phyloP scores from a whole-genome alignment of 2,113 vertebrate genomes.

The Vulpes ferrilata region DNA sequence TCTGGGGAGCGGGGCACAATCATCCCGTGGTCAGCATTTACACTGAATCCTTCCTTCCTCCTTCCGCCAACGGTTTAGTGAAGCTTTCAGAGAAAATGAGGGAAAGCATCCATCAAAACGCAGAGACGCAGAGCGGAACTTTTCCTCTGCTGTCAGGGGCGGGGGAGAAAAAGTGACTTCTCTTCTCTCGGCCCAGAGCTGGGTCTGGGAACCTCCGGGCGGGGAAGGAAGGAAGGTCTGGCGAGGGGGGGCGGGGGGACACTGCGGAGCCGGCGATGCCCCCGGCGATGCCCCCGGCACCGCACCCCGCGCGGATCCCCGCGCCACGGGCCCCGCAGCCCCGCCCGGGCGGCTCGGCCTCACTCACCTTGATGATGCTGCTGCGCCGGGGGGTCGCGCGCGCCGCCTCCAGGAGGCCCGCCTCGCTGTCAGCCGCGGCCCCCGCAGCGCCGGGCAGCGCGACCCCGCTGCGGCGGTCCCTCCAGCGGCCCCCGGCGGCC shows the following conservation, averaged over 20 bases:
- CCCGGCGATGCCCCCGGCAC: neutral
- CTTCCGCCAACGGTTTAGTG: neutral
- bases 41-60: neutral
- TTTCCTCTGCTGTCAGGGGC: slow-evolving; percentile 26
- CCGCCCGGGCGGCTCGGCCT: neutral
- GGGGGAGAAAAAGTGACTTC: slow-evolving; percentile 55
- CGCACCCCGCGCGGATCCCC: neutral
- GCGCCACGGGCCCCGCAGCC: neutral
- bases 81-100: slow-evolving; percentile 41
- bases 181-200: slow-evolving; percentile 41
- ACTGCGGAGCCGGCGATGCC: slow-evolving; percentile 47
- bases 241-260: slow-evolving; percentile 46
- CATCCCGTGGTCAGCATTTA: neutral
- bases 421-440: slow-evolving; percentile 87
- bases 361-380: slow-evolving; percentile 98
- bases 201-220: slow-evolving; percentile 65
- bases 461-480: slow-evolving; percentile 92
- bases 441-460: slow-evolving; percentile 79
- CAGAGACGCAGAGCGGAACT: slow-evolving; percentile 64
- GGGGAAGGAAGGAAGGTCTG: slow-evolving; percentile 66
- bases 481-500: slow-evolving; percentile 83
- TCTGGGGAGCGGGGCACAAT: neutral
- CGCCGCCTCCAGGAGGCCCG: slow-evolving; percentile 90
- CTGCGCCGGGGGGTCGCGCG: slow-evolving; percentile 94
- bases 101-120: slow-evolving; percentile 7